Evolutionary conservation across 2,888 invertebrate genomes (phyloP), one percentile per base, ranked within the genome.

Genomic region (Trisateles emortualis): DNA sequence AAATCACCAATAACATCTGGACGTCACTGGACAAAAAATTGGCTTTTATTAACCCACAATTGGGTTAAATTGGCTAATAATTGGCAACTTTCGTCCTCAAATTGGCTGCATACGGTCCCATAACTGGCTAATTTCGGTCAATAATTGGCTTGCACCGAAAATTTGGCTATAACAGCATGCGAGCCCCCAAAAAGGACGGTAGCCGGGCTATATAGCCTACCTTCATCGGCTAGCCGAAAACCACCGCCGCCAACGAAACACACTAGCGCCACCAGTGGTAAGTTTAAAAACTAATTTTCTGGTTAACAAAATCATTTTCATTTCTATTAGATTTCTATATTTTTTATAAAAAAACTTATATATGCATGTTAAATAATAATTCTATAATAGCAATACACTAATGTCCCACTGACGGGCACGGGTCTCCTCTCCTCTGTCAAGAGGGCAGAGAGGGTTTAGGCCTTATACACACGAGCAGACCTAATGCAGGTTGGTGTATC

Each of bases 211-310:
- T 90, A 90, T 72, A 83, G 86, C 33, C 39, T 88, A 14, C 88
- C 92, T n/a, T n/a, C n/a, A 0, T 85, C 90, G 0, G 86, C 85
- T 1, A 86, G 59, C 42, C 72, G 88, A 49, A 90, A 87, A 49
- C 91, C 92, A 0, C 92, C 92, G n/a, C 90, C 92, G 1, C 88
- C 92, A 0, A 76, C 84, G 0, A 91, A 92, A 60, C 22, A 86
- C 4, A 76, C 69, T 10, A 83, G 86, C 32, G 83, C 85, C 0
- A 77, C 79, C 0, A 85, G 84, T 47, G 87, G 90, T 91, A 76
- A 84, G 89, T 86, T 10, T 33, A 8, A 3, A 1, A 40, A 38
- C 47, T 53, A 42, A 48, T 43, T 48, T 43, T 42, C 24, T 35
- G 13, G 30, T 3, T 41, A 11, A 33, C n/a, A 17, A 10, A 1